These are phyloP conservation scores for Gastrophryne carolinensis DNA, from an alignment of 2,797 vertebrate species.

Conservation along the genomic window DNA sequence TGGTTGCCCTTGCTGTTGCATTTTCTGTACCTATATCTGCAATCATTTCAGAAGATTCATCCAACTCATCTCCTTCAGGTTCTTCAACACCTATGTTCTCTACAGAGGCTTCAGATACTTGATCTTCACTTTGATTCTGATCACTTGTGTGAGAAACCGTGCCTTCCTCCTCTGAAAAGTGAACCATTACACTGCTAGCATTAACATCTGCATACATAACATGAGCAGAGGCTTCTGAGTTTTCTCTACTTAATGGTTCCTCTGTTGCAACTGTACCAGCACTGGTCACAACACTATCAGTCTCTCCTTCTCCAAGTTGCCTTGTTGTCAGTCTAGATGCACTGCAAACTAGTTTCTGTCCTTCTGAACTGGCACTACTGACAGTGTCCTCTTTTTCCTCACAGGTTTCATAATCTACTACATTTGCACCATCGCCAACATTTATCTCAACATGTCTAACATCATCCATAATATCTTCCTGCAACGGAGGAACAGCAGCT, in stretches of 20 bases:
- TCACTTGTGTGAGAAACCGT: conserved; percentile 71
- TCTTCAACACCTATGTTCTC: conserved; percentile 50
- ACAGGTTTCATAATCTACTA: conserved; percentile 55
- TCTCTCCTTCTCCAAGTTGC: conserved; percentile 48
- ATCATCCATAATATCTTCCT: conserved; percentile 64
- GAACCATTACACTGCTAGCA: background rate
- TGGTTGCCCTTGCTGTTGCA: conserved; percentile 59
- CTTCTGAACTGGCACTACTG: conserved; percentile 75
- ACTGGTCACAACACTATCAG: conserved; percentile 58
- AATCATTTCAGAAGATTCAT: conserved; percentile 25
- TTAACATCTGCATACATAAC: conserved; percentile 31
- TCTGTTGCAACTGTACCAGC: conserved; percentile 63
- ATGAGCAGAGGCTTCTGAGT: conserved; percentile 55
- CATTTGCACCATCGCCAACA: conserved; percentile 56
- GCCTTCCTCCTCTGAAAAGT: conserved; percentile 57
- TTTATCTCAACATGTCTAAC: conserved; percentile 56
- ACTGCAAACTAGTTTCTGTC: conserved; percentile 55
- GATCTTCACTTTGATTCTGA: conserved; percentile 61
- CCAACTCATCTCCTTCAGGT: no score
- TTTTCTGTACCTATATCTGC: conserved; percentile 53
- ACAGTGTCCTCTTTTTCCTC: conserved; percentile 78
- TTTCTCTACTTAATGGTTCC: conserved; percentile 55
- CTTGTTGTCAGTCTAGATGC: conserved; percentile 40
- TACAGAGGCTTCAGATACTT: conserved; percentile 59
- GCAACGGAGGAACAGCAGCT: conserved; percentile 66